Evolutionary conservation across 2,113 vertebrate genomes (phyloP), one percentile per base, ranked within the genome.

Genomic region (Hyla sarda): DNA sequence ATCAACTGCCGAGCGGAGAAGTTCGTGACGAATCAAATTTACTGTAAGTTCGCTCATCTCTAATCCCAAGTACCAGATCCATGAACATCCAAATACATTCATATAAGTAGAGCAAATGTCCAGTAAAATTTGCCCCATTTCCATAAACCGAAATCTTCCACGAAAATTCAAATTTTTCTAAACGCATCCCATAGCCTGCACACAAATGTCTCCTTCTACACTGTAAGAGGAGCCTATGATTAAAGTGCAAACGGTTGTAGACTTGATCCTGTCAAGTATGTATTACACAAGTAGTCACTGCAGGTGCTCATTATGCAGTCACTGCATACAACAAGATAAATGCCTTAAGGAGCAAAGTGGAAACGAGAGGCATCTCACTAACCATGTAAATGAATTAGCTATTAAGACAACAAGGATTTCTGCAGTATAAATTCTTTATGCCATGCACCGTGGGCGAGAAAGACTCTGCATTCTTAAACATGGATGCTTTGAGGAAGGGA

Each of bases 251-350:
- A 88, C 76, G 90, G 87, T 89, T 87, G 87, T 52, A 84, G 88
- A 89, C 92, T 90, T 87, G 88, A 90, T 89, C 48, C 88, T 84
- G 37, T 88, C 82, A 90, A 87, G 88, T 88, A 86, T 85, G 89
- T 12, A 23, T 90, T 89, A 88, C 83, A 89, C 77, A 88, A 87
- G 86, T 82, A 48, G 76, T 23, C 90, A 89, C 89, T 91, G 89
- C 89, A 89, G 88, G 88, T 73, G 87, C 71, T 91, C 89, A 88
- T 90, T 91, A 90, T 88, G 87, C 79, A 93, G 84, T 90, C 88
- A 88, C 81, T 90, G 89, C 90, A 89, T 88, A 91, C 87, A 75
- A 90, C 88, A 83, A 90, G 89, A 86, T 88, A 89, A 92, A 90
- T 89, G 90, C 87, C 73, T 90, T 86, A 75, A 77, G 88, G 75